Conservation (phyloP, 2,888 invertebrate species). For the Anthoptus insignis region DNA sequence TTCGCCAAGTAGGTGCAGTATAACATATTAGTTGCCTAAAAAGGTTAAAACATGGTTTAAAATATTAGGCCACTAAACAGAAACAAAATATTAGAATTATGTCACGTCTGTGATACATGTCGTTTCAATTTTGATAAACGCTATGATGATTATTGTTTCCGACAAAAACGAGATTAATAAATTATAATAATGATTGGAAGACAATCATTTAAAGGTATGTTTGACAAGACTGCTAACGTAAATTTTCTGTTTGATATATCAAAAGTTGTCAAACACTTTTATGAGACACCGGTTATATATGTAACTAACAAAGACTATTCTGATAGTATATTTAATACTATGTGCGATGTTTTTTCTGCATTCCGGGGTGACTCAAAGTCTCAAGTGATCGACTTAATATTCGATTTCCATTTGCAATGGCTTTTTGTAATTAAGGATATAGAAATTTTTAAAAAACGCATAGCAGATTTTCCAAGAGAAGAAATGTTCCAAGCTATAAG, state of each 20-base stretch:
- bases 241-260: constrained; percentile 71
- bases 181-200: constrained; percentile 38
- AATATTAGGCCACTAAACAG: background rate
- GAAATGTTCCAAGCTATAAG: constrained; percentile 66
- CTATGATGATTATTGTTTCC: background rate
- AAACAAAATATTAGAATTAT: too few relatives aligned
- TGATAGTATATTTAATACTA: constrained; percentile 66
- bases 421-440: constrained; percentile 69
- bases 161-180: background rate
- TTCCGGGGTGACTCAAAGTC: constrained; percentile 57
- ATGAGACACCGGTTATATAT: constrained; percentile 74
- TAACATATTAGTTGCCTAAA: too few relatives aligned
- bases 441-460: constrained; percentile 61
- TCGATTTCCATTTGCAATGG: constrained; percentile 78
- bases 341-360: constrained; percentile 65
- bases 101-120: too few relatives aligned
- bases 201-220: constrained; percentile 43
- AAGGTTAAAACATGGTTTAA: too few relatives aligned
- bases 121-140: too few relatives aligned
- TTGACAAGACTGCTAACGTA: constrained; percentile 50
- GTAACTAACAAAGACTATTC: constrained; percentile 72
- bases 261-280: constrained; percentile 73
- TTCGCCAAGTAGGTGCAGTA: too few relatives aligned
- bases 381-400: constrained; percentile 64
- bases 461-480: constrained; percentile 59